phyloP scores from a whole-genome alignment of 2,113 vertebrate genomes.

The Lepisosteus osseus region DNA sequence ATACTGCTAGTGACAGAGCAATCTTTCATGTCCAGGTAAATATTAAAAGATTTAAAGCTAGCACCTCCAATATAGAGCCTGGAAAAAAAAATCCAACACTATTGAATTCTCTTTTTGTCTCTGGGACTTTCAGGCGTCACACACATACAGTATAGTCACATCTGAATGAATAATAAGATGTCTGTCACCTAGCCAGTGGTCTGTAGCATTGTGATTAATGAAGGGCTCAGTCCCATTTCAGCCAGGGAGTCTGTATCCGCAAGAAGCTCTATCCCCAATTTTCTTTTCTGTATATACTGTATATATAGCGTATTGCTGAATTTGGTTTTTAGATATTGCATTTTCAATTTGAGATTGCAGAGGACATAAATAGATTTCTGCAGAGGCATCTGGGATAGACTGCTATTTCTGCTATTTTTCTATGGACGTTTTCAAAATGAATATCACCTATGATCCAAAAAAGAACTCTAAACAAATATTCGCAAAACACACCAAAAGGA shows the following conservation, averaged over 20 bases:
- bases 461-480: no score
- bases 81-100: not conserved
- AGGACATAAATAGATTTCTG: no score
- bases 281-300: not conserved
- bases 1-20: not conserved
- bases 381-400: no score
- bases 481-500: no score
- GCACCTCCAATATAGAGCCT: not conserved
- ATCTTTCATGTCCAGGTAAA: not conserved
- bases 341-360: no score
- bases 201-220: slow-evolving; percentile 20
- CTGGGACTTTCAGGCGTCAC: not conserved
- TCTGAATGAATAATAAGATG: slow-evolving; percentile 11
- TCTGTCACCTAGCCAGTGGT: slow-evolving; percentile 6
- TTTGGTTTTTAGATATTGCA: not conserved
- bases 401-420: no score
- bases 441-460: no score
- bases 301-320: not conserved
- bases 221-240: slow-evolving; percentile 10
- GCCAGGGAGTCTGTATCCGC: not conserved
- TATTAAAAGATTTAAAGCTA: not conserved
- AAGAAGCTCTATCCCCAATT: not conserved
- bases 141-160: slow-evolving; percentile 3
- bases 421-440: no score
- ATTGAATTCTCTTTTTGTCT: not conserved